Conservation (phyloP, 2,888 invertebrate species). For the Griposia aprilina region DNA sequence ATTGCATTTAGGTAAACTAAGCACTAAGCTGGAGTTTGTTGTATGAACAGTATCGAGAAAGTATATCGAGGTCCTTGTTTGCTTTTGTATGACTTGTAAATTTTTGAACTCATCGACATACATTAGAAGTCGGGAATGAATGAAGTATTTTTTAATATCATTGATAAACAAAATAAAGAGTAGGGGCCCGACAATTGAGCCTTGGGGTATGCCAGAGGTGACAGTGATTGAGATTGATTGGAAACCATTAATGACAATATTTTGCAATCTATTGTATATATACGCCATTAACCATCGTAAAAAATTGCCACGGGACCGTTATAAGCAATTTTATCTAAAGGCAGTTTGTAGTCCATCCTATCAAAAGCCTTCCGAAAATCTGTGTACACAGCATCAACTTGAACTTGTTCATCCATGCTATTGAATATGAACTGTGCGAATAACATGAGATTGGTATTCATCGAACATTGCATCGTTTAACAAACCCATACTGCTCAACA, state of each 20-base stretch:
- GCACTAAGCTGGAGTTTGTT: too few relatives aligned
- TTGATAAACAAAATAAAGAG: neutral
- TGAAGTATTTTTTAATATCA: neutral
- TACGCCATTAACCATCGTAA: neutral
- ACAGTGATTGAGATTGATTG: neutral
- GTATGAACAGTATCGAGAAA: too few relatives aligned
- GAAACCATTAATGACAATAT: neutral
- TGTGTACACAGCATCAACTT: constrained; percentile 1
- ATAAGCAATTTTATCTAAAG: neutral
- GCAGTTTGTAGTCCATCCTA: neutral
- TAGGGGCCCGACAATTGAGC: neutral
- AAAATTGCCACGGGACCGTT: neutral
- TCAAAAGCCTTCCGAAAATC: constrained; percentile 1
- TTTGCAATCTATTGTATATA: too few relatives aligned
- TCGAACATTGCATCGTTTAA: neutral
- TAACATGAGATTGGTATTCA: neutral
- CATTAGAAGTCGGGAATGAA: neutral
- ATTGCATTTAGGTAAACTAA: too few relatives aligned
- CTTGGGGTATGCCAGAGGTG: neutral
- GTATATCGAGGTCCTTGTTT: neutral
- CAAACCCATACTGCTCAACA: neutral
- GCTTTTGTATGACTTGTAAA: neutral
- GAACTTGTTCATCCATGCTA: neutral
- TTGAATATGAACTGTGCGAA: neutral
- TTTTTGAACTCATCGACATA: neutral